Evolutionary conservation across 2,888 invertebrate genomes (phyloP).

Genomic region (Athalia cordata): DNA sequence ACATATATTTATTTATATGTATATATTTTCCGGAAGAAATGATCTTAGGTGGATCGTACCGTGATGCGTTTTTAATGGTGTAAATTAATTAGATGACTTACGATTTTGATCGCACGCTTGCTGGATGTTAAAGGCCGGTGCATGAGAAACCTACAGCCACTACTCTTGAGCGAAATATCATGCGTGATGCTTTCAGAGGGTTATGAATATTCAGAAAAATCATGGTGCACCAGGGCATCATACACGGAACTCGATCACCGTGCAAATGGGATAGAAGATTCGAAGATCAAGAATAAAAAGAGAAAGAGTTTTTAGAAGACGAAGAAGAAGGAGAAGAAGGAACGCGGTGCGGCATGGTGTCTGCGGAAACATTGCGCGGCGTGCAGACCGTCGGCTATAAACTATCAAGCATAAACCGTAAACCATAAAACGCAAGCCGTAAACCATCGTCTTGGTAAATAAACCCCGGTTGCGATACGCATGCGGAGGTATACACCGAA

Average conservation of each 20-base stretch:
- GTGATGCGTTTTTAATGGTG: too few relatives aligned
- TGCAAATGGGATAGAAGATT: neutral
- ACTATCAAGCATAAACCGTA: constrained; percentile 40
- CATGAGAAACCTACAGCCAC: too few relatives aligned
- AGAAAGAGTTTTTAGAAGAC: neutral
- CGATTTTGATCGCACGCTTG: neutral
- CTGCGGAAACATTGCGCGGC: constrained; percentile 33
- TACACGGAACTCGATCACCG: neutral
- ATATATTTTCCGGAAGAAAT: too few relatives aligned
- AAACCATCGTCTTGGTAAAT: constrained; percentile 52
- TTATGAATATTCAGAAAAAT: constrained; percentile 29
- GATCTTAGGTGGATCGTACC: too few relatives aligned
- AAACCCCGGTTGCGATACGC: constrained; percentile 44
- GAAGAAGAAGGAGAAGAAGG: constrained; percentile 10
- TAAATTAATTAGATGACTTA: constrained; percentile 10
- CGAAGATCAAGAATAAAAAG: neutral
- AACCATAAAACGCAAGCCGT: constrained; percentile 54
- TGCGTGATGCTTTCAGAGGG: neutral
- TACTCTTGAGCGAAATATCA: neutral
- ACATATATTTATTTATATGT: too few relatives aligned
- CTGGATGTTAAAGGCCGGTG: too few relatives aligned
- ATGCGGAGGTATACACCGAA: constrained; percentile 13
- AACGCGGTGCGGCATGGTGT: neutral
- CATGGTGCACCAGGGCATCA: neutral
- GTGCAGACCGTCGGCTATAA: constrained; percentile 28